phyloP scores from a whole-genome alignment of 2,113 vertebrate species.

The Dipodomys ordii region DNA sequence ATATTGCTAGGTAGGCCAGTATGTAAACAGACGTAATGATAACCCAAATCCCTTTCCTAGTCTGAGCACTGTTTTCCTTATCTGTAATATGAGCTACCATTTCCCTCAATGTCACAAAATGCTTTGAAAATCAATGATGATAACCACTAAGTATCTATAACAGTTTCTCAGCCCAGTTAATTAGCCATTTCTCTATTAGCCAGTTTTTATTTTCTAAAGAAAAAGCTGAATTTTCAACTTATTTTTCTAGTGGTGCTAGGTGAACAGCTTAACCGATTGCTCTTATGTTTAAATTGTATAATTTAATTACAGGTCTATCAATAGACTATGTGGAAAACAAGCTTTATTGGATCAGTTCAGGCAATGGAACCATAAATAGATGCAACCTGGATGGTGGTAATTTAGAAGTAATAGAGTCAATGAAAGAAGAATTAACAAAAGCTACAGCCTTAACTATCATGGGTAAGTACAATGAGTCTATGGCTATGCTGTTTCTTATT shows the following conservation, averaged over 20 bases:
- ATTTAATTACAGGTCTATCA: constrained; percentile 93
- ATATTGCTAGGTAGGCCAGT: background rate
- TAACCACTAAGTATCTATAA: background rate
- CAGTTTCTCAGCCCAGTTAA: background rate
- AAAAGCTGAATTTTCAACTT: constrained; percentile 42
- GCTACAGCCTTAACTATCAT: constrained; percentile 97
- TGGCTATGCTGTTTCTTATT: constrained; percentile 67
- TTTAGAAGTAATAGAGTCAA: constrained; percentile 96
- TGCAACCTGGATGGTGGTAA: constrained; percentile 96
- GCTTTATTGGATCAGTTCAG: constrained; percentile 99
- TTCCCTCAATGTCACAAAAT: background rate
- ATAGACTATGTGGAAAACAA: constrained; percentile 96
- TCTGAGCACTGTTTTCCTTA: background rate
- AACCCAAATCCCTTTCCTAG: background rate
- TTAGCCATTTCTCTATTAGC: background rate
- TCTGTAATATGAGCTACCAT: background rate
- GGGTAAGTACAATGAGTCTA: constrained; percentile 91
- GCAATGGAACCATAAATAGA: constrained; percentile 98
- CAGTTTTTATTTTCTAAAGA: constrained; percentile 24
- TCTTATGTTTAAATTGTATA: constrained; percentile 72
- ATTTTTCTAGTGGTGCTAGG: background rate
- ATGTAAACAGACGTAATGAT: background rate
- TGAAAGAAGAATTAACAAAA: constrained; percentile 96
- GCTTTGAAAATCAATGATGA: background rate
- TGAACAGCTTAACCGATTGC: constrained; percentile 17